Evolutionary conservation across 2,888 invertebrate species (phyloP).

Genomic region (Ichneumoninae sp.): DNA sequence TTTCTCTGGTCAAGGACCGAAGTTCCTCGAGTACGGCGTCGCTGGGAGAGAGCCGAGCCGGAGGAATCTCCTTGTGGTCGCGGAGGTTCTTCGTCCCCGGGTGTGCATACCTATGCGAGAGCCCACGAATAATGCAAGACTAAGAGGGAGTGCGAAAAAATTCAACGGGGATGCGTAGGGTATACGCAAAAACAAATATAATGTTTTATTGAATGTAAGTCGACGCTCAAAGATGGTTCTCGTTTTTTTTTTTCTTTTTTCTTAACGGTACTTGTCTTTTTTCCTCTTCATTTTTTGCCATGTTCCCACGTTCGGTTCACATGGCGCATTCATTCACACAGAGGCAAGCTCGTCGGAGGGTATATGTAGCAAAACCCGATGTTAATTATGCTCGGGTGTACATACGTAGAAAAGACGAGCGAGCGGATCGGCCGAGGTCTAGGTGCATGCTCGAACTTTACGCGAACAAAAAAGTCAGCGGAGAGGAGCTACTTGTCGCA

Average conservation of each 20-base stretch:
- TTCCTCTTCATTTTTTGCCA: not conserved
- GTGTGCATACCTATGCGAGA: constrained; percentile 32
- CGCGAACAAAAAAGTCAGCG: constrained; percentile 4
- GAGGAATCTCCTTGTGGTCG: constrained; percentile 68
- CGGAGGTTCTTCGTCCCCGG: constrained; percentile 66
- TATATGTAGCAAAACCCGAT: constrained; percentile 36
- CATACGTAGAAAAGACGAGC: not conserved
- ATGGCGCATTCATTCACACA: constrained; percentile 42
- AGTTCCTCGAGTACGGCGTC: constrained; percentile 74
- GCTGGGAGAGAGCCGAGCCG: constrained; percentile 36
- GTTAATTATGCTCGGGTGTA: constrained; percentile 54
- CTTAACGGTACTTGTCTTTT: not conserved
- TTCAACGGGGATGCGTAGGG: not conserved
- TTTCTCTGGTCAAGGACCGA: constrained; percentile 79
- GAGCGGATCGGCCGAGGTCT: not conserved
- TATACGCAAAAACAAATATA: constrained; percentile 13
- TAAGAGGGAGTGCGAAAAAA: not conserved
- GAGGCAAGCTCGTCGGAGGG: not conserved
- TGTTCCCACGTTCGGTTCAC: constrained; percentile 46
- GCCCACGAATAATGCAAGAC: constrained; percentile 1
- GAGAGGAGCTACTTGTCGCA: constrained; percentile 22
- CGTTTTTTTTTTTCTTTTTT: not conserved
- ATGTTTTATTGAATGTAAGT: constrained; percentile 7
- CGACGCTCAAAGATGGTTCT: not conserved
- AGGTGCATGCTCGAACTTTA: not conserved